Base-by-base conservation (phyloP, 2,113 vertebrate genomes). In the Ptilonorhynchus violaceus region DNA sequence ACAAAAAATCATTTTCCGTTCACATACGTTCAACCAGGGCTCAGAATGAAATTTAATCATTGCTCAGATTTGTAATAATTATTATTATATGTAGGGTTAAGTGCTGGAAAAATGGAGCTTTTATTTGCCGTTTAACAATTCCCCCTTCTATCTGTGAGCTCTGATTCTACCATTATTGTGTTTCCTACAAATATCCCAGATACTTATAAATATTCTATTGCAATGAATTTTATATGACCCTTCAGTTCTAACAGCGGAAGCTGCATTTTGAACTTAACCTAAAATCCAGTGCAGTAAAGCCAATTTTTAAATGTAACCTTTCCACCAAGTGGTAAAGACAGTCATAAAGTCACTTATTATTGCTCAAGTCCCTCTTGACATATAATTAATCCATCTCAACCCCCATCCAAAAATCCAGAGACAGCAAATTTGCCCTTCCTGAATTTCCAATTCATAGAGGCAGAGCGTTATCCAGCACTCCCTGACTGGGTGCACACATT, bases 171-270 rank as follows among this genome's bases (percentile, higher is more conserved):
- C 76, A 92, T 96, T 96, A 94, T 96, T 95, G 78, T 97, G 93
- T 96, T 97, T 93, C 93, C 96, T 92, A 96, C 96, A 97, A 96
- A 96, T 96, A 95, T 96, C 90, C 83, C 76, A 96, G 96, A 95
- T 95, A 94, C 96, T 96, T 97, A 97, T 96, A 96, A 97, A 97
- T 96, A 96, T 95, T 97, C 93, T 96, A 97, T 96, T 95, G 93
- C 96, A 62, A 96, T 97, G 96, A 96, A 97, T 96, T 97, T 96
- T 97, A 95, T 96, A 97, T 96, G 93, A 96, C 95, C 85, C 92
- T 96, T 97, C 96, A 96, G 92, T 90, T 97, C 93, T 92, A 95
- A 84, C 92, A 96, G 92, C 92, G 79, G 93, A 96, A 96, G 88
- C 90, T 86, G 68, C 93, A 81, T 94, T 93, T 93, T 90, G 90